phyloP scores from a whole-genome alignment of 2,888 invertebrate genomes.

The Venusia cambrica region DNA sequence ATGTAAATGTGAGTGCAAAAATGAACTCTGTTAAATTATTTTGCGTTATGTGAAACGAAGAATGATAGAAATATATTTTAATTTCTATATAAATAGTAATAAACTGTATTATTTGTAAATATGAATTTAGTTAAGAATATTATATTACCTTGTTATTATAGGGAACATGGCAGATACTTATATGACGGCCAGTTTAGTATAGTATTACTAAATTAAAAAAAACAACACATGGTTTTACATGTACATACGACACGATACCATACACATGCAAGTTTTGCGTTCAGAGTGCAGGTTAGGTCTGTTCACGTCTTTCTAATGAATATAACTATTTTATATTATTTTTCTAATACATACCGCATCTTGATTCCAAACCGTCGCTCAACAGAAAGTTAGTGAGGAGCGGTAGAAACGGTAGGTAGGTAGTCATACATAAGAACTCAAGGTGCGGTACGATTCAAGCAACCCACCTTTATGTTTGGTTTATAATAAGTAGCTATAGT shows the following conservation, averaged over 20 bases:
- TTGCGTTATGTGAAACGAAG: slow-evolving; percentile 81
- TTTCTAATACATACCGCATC: slow-evolving; percentile 16
- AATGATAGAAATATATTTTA: slow-evolving; percentile 81
- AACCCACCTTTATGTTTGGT: slow-evolving; percentile 28
- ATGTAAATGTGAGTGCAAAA: slow-evolving; percentile 81
- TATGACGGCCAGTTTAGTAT: slow-evolving; percentile 87
- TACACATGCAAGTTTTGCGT: slow-evolving; percentile 44
- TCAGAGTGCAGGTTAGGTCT: slow-evolving; percentile 53
- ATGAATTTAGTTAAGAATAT: slow-evolving; percentile 82
- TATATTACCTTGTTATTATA: slow-evolving; percentile 81
- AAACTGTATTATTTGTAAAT: slow-evolving; percentile 84
- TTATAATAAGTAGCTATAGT: slow-evolving; percentile 20
- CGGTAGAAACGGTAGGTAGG: too few relatives aligned
- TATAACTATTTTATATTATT: slow-evolving; percentile 21
- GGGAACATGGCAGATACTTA: slow-evolving; percentile 84
- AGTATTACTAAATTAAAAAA: slow-evolving; percentile 83
- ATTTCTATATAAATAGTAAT: slow-evolving; percentile 78
- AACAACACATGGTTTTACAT: slow-evolving; percentile 81
- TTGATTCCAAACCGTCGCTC: too few relatives aligned
- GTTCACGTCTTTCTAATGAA: slow-evolving; percentile 17
- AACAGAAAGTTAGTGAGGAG: too few relatives aligned
- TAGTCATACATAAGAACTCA: too few relatives aligned
- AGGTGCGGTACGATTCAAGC: too few relatives aligned
- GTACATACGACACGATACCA: slow-evolving; percentile 72
- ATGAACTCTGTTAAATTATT: slow-evolving; percentile 82